A percentile compares a stretch with the other conserved stretches of the same genome.
phyloP scores from a whole-genome alignment of 92 coral and sea anemone genomes.

The Porites divaricata region DNA sequence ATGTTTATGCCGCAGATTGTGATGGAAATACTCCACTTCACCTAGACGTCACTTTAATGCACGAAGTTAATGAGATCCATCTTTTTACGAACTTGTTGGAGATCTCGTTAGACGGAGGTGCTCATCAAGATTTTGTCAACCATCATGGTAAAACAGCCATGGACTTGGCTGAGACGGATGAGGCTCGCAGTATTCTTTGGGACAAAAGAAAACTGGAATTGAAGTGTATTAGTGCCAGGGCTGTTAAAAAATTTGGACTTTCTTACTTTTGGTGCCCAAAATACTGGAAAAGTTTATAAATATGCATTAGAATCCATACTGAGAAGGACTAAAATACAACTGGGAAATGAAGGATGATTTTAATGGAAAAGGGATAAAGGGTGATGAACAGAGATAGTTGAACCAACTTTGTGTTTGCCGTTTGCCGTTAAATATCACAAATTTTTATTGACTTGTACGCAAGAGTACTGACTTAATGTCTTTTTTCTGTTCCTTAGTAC shows the following conservation, averaged over 20 bases:
- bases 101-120: not conserved
- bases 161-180: constrained; percentile 53
- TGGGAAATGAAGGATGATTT: too few relatives aligned
- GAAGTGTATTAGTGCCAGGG: constrained; percentile 73
- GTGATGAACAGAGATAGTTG: too few relatives aligned
- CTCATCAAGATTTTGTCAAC: constrained; percentile 33
- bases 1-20: not conserved
- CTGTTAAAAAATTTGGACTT: constrained; percentile 46
- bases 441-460: too few relatives aligned
- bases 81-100: not conserved
- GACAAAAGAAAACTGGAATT: constrained; percentile 39
- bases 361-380: too few relatives aligned
- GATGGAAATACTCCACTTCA: not conserved
- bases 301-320: constrained; percentile 37
- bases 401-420: too few relatives aligned
- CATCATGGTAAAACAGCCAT: constrained; percentile 49
- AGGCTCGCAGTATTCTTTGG: constrained; percentile 45
- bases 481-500: too few relatives aligned
- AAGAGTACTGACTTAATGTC: too few relatives aligned
- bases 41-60: not conserved
- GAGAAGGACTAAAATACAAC: too few relatives aligned
- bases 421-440: too few relatives aligned
- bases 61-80: not conserved
- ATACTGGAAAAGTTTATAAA: constrained; percentile 64
- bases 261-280: not conserved